Percentiles rank a stretch among this genome's conserved stretches.
phyloP scores from a whole-genome alignment of 2,797 vertebrate genomes.

The Sebastes oblongus region DNA sequence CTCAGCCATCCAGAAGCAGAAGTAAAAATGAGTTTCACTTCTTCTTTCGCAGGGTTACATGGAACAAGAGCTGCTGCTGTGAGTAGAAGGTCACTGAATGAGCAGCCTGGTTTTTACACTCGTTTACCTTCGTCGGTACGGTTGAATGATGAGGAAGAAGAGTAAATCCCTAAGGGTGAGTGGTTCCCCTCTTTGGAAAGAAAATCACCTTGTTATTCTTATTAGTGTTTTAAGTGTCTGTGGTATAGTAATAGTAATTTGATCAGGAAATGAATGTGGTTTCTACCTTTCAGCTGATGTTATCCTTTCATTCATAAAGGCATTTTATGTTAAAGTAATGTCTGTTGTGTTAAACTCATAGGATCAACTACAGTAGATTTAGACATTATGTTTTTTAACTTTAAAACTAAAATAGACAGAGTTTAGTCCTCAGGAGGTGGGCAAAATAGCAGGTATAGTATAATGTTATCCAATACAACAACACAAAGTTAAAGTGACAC shows the following conservation, averaged over 20 bases:
- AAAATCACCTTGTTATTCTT: neutral
- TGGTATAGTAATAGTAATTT: neutral
- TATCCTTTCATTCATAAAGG: neutral
- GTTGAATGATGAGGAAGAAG: conserved; percentile 37
- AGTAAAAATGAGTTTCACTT: conserved; percentile 62
- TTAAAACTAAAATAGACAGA: neutral
- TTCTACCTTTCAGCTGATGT: neutral
- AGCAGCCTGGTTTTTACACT: conserved; percentile 17
- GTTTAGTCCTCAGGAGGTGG: neutral
- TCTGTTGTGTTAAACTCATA: neutral
- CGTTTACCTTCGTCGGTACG: neutral
- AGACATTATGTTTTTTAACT: neutral
- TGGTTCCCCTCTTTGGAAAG: neutral
- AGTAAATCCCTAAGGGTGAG: conserved; percentile 48
- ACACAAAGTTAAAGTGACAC: neutral
- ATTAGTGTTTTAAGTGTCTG: neutral
- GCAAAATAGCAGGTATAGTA: neutral
- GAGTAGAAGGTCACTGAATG: conserved; percentile 5
- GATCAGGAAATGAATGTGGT: neutral
- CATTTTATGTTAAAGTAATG: neutral
- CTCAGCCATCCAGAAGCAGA: conserved; percentile 47
- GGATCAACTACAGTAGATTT: neutral
- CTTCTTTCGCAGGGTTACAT: conserved; percentile 10
- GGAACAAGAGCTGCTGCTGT: neutral
- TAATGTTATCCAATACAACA: neutral